Evolutionary conservation across 2,888 invertebrate genomes (phyloP).

Genomic region (Pristionchus fissidentatus): DNA sequence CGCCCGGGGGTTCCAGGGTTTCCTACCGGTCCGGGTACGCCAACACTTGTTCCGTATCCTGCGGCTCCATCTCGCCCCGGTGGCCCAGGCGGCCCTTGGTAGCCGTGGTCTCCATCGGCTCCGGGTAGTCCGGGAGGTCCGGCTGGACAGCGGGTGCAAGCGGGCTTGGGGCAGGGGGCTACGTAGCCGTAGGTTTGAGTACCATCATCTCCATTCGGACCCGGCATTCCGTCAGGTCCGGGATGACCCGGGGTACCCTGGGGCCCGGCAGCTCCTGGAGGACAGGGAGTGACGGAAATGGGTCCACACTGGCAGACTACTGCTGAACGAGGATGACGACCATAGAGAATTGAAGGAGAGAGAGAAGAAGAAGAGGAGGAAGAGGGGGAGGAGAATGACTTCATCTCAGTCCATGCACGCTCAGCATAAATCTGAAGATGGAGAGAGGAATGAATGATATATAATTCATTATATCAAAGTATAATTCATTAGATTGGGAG

Average conservation of each 20-base stretch:
- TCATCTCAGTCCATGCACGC: slow-evolving; percentile 39
- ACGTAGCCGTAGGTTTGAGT: background rate
- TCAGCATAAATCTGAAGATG: slow-evolving; percentile 39
- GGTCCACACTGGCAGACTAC: slow-evolving; percentile 30
- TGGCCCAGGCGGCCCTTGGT: background rate
- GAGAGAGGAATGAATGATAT: background rate
- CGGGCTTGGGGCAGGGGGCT: slow-evolving; percentile 11
- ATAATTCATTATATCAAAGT: too few relatives aligned
- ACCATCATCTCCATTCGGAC: background rate
- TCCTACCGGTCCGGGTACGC: slow-evolving; percentile 23
- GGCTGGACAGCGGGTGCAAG: background rate
- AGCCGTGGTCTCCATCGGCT: background rate
- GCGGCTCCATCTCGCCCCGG: background rate
- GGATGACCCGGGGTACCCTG: background rate
- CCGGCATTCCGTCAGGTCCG: background rate
- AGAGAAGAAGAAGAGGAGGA: slow-evolving; percentile 18
- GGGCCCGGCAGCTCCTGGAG: background rate
- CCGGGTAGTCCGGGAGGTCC: slow-evolving; percentile 33
- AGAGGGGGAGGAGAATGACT: background rate
- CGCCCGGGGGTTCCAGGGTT: background rate
- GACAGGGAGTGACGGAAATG: background rate
- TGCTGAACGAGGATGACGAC: slow-evolving; percentile 42
- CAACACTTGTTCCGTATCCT: background rate
- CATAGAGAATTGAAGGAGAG: slow-evolving; percentile 26
- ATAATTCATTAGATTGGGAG: too few relatives aligned